Evolutionary conservation across 2,888 invertebrate species (phyloP), one percentile per base, ranked within the genome.

Genomic region (Dryadula phaetusa): DNA sequence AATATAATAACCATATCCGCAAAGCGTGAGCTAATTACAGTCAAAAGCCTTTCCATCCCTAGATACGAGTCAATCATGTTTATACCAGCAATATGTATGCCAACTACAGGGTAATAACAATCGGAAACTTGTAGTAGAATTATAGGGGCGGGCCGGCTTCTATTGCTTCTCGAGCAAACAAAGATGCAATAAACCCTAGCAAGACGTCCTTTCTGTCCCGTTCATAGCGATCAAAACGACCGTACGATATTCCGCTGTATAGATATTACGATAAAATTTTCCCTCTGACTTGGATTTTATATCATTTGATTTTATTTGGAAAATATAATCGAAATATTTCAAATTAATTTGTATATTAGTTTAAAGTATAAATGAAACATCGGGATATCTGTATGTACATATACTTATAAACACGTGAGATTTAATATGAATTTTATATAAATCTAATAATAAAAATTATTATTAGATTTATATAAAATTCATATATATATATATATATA

Each of bases 151-250:
- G 83, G 77, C 77, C 78, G 76, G 77, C 74, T 76, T 75, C 85
- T 87, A 86, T 88, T 88, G 88, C 84, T 81, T 80, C 77, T 77
- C 77, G 80, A 81, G 85, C 86, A 89, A 90, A 90, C 87, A 90
- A 79, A 85, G 85, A 86, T 85, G 89, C 88, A 90, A 90, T 90
- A 90, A 89, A 87, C 84, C 82, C 80, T 81, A 76, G 79, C 81
- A 81, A 87, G 85, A 83, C 84, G 84, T 77, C 79, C 54, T 44
- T 64, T 54, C 40, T 28, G 25, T 20, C n/a, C 28, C 18, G 20
- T 60, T 58, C 44, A 58, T 47, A 58, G 37, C 47, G 64, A 49
- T 40, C n/a, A 18, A 22, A 47, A 58, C 64, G 40, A 49, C 37
- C 40, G 18, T 56, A 40, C 28, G 42, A 60, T 16, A 22, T 42